Conservation (phyloP, 2,113 vertebrate genomes). For the Cathartes aura region DNA sequence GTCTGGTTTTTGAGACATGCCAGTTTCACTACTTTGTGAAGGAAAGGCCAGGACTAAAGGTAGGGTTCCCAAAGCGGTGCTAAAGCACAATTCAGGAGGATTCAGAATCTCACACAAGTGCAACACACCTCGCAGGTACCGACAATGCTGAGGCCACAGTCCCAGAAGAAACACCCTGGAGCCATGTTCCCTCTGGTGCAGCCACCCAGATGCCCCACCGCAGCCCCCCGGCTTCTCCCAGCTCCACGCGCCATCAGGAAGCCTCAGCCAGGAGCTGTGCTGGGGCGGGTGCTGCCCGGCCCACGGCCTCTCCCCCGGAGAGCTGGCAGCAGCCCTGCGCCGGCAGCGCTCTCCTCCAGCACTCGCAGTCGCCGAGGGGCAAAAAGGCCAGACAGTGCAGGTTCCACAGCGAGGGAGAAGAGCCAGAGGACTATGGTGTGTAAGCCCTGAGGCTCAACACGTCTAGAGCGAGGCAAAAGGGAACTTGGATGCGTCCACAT, state of each 20-base stretch:
- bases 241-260: fast-evolving
- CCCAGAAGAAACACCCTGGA: not conserved
- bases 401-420: not conserved
- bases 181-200: fast-evolving
- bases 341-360: not conserved
- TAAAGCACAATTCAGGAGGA: not conserved
- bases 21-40: no score
- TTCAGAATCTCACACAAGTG: not conserved
- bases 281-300: not conserved
- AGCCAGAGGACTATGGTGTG: fast-evolving
- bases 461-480: not conserved
- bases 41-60: not conserved
- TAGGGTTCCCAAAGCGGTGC: no score
- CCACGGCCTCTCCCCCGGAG: fast-evolving
- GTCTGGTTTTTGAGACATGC: not conserved
- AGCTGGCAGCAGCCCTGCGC: not conserved
- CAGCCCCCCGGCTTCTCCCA: not conserved
- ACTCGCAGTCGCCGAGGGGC: fast-evolving
- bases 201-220: not conserved
- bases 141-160: fast-evolving
- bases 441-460: not conserved
- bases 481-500: not conserved
- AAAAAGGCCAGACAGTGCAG: not conserved
- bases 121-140: not conserved
- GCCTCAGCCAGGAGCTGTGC: not conserved